These are phyloP conservation scores for Drosophila fungiperda DNA, from an alignment of 2,888 invertebrate genomes.

Conservation along the genomic window DNA sequence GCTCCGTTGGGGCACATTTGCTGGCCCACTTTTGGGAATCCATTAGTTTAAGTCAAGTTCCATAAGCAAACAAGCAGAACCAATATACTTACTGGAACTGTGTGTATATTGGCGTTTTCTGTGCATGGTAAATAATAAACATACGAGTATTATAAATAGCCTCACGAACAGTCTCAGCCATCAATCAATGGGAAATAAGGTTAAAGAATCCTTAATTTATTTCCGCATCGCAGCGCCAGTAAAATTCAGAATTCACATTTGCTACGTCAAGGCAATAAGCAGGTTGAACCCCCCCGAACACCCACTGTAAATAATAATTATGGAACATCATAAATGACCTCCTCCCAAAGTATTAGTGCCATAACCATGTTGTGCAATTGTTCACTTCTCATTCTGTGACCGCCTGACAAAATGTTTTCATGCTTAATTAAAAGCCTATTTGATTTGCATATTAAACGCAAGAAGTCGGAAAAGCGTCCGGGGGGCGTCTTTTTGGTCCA, in stretches of 20 bases:
- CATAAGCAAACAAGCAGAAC: conserved; percentile 64
- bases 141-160: conserved; percentile 75
- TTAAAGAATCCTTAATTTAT: conserved; percentile 23
- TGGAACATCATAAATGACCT: neutral
- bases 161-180: conserved; percentile 52
- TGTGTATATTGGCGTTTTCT: conserved; percentile 52
- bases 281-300: conserved; percentile 12
- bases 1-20: conserved; percentile 56
- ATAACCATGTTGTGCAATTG: conserved; percentile 15
- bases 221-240: conserved; percentile 56
- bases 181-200: conserved; percentile 67
- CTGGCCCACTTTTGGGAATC: conserved; percentile 43
- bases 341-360: conserved; percentile 4
- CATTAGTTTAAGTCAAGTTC: conserved; percentile 78
- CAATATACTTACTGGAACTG: conserved; percentile 57
- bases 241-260: conserved; percentile 38
- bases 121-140: conserved; percentile 73
- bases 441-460: conserved; percentile 48
- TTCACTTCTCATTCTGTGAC: conserved; percentile 6
- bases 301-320: conserved; percentile 19
- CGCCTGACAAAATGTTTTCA: conserved; percentile 49
- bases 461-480: neutral
- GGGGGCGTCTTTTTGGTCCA: neutral
- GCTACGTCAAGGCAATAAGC: conserved; percentile 4
- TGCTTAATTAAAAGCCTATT: conserved; percentile 66